phyloP scores from a whole-genome alignment of 2,797 vertebrate species.

The Potorous gilbertii region DNA sequence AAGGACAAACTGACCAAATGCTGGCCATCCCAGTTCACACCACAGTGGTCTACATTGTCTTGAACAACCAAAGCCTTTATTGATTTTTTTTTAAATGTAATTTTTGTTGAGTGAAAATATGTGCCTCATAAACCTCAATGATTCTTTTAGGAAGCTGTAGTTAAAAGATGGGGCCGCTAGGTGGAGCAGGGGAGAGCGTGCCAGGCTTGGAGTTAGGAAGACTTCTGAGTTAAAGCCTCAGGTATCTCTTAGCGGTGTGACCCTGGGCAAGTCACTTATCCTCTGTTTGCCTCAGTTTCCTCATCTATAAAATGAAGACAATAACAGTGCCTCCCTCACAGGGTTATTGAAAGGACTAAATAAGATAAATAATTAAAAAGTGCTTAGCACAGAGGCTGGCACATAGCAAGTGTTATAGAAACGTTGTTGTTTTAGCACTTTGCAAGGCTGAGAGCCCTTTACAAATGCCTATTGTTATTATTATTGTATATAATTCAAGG shows the following conservation, averaged over 20 bases:
- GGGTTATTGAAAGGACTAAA: too few species aligned
- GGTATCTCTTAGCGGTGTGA: background rate
- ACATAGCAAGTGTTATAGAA: background rate
- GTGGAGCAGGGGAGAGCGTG: background rate
- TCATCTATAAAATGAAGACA: background rate
- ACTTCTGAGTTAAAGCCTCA: background rate
- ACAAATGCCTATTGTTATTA: background rate
- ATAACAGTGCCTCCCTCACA: background rate
- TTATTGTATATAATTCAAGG: background rate
- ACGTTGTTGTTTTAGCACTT: background rate
- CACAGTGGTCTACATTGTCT: background rate
- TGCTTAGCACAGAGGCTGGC: background rate
- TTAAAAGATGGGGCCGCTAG: background rate
- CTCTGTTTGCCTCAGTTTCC: background rate
- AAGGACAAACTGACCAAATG: background rate
- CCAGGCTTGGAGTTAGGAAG: background rate
- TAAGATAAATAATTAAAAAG: too few species aligned
- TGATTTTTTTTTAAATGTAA: background rate
- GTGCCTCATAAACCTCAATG: background rate
- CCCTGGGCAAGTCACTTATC: background rate
- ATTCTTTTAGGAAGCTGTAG: background rate
- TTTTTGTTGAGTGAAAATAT: background rate
- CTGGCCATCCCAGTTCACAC: rapidly evolving
- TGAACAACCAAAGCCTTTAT: background rate
- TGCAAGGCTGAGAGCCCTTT: too few species aligned